Base-by-base conservation (phyloP, 2,888 invertebrate species). In the Sepiola atlantica region DNA sequence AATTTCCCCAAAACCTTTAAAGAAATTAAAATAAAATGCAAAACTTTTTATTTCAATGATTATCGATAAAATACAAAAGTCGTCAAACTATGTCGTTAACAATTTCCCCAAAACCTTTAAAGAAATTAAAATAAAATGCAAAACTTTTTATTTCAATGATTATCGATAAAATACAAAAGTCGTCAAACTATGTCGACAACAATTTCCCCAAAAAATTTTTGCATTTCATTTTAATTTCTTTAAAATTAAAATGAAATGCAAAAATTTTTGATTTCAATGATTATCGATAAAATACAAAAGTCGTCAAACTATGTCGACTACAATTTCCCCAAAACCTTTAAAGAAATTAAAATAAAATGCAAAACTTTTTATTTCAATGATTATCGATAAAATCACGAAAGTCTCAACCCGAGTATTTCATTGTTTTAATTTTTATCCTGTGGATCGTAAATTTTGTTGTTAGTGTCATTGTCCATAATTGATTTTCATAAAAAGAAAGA, bases 131-230 rank as follows among this genome's bases (percentile, higher is more conserved):
- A 77, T 0, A 77, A 32, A 77, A 77, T n/a, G 24, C 24, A 45
- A 45, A 2, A 45, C 8, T 45, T 45, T 45, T 45, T 45, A 45
- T n/a, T n/a, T n/a, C n/a, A n/a, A n/a, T n/a, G n/a, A n/a, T 55
- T 61, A 20, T 93, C 93, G 21, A 93, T 61, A 55, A 93, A 93
- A 32, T 93, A 93, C 21, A 93, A 35, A 16, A 93, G 61, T 3
- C 93, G 55, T 4, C 61, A 55, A 35, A 28, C 32, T 35, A 10
- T n/a, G 28, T 93, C 93, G 24, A 93, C 35, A 0, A n/a, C 93
- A 4, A 93, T 55, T 93, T 93, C 93, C 18, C 93, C 93, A 61
- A 93, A 61, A 18, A n/a, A n/a, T n/a, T n/a, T n/a, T n/a, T n/a
- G n/a, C n/a, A n/a, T n/a, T n/a, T n/a, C n/a, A n/a, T n/a, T n/a